phyloP scores from a whole-genome alignment of 2,797 vertebrate genomes.

The Enteromius viviparus region DNA sequence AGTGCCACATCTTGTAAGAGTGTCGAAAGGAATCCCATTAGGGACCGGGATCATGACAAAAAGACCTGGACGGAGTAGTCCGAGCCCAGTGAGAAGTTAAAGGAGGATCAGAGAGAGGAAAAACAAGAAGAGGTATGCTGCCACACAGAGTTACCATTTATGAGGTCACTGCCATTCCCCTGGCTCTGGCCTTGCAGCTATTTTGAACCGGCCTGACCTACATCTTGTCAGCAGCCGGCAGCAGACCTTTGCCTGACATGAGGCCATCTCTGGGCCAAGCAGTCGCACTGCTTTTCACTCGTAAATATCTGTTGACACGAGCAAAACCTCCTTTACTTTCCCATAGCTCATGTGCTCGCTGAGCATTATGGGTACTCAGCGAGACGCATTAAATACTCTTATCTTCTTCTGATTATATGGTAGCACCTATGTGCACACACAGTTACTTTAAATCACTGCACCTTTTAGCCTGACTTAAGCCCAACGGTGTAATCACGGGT shows the following conservation, averaged over 20 bases:
- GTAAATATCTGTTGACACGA: slow-evolving; percentile 51
- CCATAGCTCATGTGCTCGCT: slow-evolving; percentile 15
- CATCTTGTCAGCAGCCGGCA: slow-evolving; percentile 51
- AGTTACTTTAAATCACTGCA: slow-evolving; percentile 16
- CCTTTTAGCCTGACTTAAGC: slow-evolving; percentile 18
- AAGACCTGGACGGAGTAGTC: slow-evolving; percentile 28
- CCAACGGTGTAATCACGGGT: slow-evolving; percentile 1
- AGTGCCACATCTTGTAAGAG: slow-evolving; percentile 26
- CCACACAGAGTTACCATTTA: slow-evolving; percentile 56
- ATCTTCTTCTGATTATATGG: slow-evolving; percentile 15
- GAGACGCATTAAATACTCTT: not conserved
- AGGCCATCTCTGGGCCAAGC: slow-evolving; percentile 52
- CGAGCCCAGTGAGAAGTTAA: slow-evolving; percentile 43
- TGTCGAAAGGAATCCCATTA: slow-evolving; percentile 31
- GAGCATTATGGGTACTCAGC: not conserved
- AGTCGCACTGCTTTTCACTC: slow-evolving; percentile 38
- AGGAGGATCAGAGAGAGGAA: slow-evolving; percentile 36
- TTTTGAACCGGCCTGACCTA: slow-evolving; percentile 63
- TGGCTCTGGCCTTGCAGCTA: slow-evolving; percentile 56
- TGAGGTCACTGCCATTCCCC: slow-evolving; percentile 42
- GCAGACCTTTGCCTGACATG: slow-evolving; percentile 52
- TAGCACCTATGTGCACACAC: slow-evolving; percentile 11
- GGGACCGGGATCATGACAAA: slow-evolving; percentile 5
- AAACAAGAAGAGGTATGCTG: slow-evolving; percentile 44
- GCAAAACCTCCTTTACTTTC: slow-evolving; percentile 53